Evolutionary conservation across 2,888 invertebrate species (phyloP).

Genomic region (Sesia apiformis): DNA sequence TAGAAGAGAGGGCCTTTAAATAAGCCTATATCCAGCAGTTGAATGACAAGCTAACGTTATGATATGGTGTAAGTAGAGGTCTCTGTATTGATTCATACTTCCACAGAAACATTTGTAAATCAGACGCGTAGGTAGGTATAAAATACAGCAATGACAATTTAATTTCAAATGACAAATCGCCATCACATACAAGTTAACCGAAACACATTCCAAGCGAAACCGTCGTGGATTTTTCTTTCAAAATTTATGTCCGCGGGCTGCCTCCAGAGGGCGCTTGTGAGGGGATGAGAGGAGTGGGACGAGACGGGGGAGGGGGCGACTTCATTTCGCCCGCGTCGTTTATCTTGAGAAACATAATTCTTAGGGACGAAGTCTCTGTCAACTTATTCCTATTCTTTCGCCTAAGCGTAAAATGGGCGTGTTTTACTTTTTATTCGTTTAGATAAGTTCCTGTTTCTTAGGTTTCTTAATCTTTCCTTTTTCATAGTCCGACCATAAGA

Average conservation of each 20-base stretch:
- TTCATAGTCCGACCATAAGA: background rate
- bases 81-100: too few relatives aligned
- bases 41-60: too few relatives aligned
- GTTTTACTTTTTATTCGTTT: constrained; percentile 2
- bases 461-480: background rate
- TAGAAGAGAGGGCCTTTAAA: too few relatives aligned
- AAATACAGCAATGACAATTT: background rate
- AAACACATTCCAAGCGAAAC: constrained; percentile 60
- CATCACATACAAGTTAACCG: background rate
- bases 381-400: constrained; percentile 76
- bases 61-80: too few relatives aligned
- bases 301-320: constrained; percentile 60
- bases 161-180: background rate
- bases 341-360: constrained; percentile 82
- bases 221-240: constrained; percentile 70
- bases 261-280: constrained; percentile 43
- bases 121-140: too few relatives aligned
- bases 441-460: constrained; percentile 5
- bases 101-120: too few relatives aligned
- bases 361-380: constrained; percentile 71
- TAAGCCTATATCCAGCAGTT: too few relatives aligned
- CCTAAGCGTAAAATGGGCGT: constrained; percentile 42
- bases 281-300: constrained; percentile 12
- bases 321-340: constrained; percentile 83
- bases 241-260: constrained; percentile 63